phyloP scores from a whole-genome alignment of 1,140 invertebrate genomes.

The Neodiprion lecontei region DNA sequence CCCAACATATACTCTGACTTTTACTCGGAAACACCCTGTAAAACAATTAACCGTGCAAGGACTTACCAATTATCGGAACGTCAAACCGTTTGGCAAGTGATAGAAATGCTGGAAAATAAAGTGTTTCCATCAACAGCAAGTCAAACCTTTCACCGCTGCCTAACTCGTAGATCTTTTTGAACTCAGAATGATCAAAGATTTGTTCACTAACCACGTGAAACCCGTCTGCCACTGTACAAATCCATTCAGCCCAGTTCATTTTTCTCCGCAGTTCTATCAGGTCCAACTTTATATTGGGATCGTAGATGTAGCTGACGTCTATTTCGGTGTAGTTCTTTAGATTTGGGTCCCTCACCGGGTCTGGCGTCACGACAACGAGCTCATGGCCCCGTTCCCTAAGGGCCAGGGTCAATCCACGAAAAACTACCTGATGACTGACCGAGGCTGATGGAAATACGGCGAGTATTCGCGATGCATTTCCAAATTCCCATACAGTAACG shows the following conservation, averaged over 20 bases:
- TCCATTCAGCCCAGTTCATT: slow-evolving; percentile 9
- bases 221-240: not conserved
- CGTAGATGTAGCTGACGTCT: slow-evolving; percentile 17
- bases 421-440: slow-evolving; percentile 42
- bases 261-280: not conserved
- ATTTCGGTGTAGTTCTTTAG: slow-evolving; percentile 29
- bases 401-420: slow-evolving; percentile 32
- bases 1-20: not conserved
- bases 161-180: slow-evolving; percentile 33
- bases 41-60: not conserved
- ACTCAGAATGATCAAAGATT: slow-evolving; percentile 24
- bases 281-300: not conserved
- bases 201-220: not conserved
- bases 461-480: slow-evolving; percentile 26
- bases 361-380: slow-evolving; percentile 43
- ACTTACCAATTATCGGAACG: slow-evolving; percentile 39
- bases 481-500: not conserved
- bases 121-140: slow-evolving; percentile 31
- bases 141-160: slow-evolving; percentile 37
- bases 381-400: slow-evolving; percentile 48
- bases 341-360: slow-evolving; percentile 31
- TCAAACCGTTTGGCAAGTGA: slow-evolving; percentile 36
- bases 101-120: slow-evolving; percentile 13
- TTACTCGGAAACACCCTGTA: not conserved
- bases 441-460: slow-evolving; percentile 29